Evolutionary conservation across 2,113 vertebrate genomes (phyloP).

Genomic region (Myotis brandtii): DNA sequence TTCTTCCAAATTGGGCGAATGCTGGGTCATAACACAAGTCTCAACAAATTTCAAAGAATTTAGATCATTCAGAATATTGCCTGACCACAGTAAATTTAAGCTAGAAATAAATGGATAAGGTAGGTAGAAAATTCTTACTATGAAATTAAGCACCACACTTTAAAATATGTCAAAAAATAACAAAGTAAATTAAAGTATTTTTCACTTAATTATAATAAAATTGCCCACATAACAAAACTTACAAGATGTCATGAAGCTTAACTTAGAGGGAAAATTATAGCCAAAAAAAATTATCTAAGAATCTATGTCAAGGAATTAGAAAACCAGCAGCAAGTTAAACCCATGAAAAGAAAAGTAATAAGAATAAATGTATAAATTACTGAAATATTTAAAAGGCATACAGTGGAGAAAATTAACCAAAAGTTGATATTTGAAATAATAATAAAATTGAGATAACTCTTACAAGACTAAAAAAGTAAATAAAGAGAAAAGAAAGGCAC

Average conservation of each 20-base stretch:
- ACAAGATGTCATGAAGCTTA: neutral
- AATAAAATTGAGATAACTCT: neutral
- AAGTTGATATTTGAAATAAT: neutral
- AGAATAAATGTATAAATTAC: neutral
- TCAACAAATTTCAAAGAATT: neutral
- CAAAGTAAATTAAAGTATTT: neutral
- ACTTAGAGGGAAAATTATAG: neutral
- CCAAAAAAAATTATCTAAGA: neutral
- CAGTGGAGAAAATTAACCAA: neutral
- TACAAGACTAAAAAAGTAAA: neutral
- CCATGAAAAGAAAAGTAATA: neutral
- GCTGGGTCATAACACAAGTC: neutral
- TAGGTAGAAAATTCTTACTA: neutral
- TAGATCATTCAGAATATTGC: neutral
- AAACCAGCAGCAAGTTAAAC: neutral
- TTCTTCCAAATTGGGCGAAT: neutral
- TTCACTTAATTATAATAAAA: conserved; percentile 29
- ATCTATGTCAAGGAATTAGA: neutral
- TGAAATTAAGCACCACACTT: neutral
- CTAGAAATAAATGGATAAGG: neutral
- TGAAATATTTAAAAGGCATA: neutral
- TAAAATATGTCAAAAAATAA: conserved; percentile 14
- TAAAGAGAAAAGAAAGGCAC: neutral
- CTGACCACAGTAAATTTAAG: neutral
- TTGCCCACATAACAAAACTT: neutral